phyloP scores from a whole-genome alignment of 2,888 invertebrate species.

The Neoaliturus tenellus region DNA sequence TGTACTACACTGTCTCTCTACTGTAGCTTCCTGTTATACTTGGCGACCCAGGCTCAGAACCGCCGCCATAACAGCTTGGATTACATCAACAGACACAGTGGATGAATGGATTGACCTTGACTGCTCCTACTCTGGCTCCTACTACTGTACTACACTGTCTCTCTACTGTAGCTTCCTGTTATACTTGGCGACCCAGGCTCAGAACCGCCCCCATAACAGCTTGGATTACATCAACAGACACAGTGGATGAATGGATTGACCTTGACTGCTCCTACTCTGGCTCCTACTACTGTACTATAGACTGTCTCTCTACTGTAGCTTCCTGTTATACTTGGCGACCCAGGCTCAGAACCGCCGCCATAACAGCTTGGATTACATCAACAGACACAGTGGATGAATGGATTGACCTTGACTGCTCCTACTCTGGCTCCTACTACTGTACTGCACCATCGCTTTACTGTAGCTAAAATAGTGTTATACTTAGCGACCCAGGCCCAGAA shows the following conservation, averaged over 20 bases:
- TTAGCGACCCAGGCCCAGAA: not conserved
- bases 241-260: conserved; percentile 15
- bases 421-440: not conserved
- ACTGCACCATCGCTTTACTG: not conserved
- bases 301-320: not conserved
- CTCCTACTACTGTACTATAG: conserved; percentile 5
- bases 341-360: not conserved
- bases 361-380: conserved; percentile 37
- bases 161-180: conserved; percentile 3
- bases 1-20: not conserved
- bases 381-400: conserved; percentile 27
- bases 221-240: conserved; percentile 29
- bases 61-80: conserved; percentile 31
- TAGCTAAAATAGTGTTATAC: not conserved
- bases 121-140: not conserved
- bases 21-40: not conserved
- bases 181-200: not conserved
- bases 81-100: conserved; percentile 39
- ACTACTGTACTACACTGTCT: not conserved
- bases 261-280: not conserved
- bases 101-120: conserved; percentile 35
- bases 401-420: conserved; percentile 2
- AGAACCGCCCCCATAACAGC: not conserved
- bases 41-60: not conserved
- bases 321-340: conserved; percentile 2